phyloP scores from a whole-genome alignment of 2,797 vertebrate genomes.

The Centropyge bicolor region DNA sequence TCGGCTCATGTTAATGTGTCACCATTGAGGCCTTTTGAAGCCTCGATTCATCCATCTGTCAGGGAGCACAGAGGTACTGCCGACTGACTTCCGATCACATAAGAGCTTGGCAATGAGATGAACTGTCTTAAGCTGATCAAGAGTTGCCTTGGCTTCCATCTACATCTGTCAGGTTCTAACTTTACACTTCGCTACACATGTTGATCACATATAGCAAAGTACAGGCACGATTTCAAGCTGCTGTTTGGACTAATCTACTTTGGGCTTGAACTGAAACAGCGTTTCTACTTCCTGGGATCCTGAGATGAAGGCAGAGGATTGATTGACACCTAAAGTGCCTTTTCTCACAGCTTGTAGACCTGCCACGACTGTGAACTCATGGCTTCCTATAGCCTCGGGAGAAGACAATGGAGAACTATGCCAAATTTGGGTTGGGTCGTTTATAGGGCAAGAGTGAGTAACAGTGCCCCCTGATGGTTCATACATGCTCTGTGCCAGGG shows the following conservation, averaged over 20 bases:
- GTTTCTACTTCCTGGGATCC: constrained; percentile 65
- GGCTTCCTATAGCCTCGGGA: constrained; percentile 48
- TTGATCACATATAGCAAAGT: constrained; percentile 73
- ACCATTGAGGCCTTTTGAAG: constrained; percentile 75
- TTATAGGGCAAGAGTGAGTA: constrained; percentile 46
- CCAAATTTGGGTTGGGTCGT: constrained; percentile 49
- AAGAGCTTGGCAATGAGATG: constrained; percentile 60
- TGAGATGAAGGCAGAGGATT: constrained; percentile 55
- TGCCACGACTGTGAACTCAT: constrained; percentile 51
- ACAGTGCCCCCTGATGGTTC: constrained; percentile 74
- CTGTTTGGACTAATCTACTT: constrained; percentile 63
- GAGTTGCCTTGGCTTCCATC: constrained; percentile 69
- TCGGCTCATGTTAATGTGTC: constrained; percentile 76
- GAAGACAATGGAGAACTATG: constrained; percentile 52
- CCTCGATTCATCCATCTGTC: constrained; percentile 72
- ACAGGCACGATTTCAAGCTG: constrained; percentile 56
- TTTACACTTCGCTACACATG: constrained; percentile 72
- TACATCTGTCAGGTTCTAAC: constrained; percentile 76
- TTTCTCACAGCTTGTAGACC: constrained; percentile 62
- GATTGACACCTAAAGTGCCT: constrained; percentile 69
- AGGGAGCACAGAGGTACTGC: constrained; percentile 49
- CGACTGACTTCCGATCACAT: constrained; percentile 68
- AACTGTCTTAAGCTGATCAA: constrained; percentile 75
- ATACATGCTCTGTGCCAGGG: constrained; percentile 30
- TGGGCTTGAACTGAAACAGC: constrained; percentile 64